These are phyloP conservation scores for Bergia puertoricense DNA, from an alignment of 92 coral and sea anemone species.

Conservation along the genomic window DNA sequence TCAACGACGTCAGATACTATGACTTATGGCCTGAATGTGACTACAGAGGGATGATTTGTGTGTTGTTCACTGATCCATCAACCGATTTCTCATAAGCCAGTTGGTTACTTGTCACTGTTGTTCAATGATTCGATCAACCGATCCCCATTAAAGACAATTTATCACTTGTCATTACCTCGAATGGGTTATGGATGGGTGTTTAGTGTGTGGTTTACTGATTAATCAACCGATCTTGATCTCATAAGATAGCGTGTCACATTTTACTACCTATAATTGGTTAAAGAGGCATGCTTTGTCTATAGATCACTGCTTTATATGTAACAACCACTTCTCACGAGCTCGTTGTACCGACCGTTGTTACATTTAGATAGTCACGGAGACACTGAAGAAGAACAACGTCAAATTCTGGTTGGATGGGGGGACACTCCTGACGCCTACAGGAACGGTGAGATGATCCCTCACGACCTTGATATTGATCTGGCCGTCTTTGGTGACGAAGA, in stretches of 20 bases:
- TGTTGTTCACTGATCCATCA: background rate
- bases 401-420: conserved; percentile 55
- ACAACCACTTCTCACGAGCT: background rate
- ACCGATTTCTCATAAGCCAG: background rate
- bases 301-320: background rate
- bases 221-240: too few relatives aligned
- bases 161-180: too few relatives aligned
- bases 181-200: too few relatives aligned
- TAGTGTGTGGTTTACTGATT: too few relatives aligned
- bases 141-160: too few relatives aligned
- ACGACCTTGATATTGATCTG: conserved; percentile 59
- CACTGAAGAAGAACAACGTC: conserved; percentile 16
- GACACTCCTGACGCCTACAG: conserved; percentile 60
- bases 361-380: conserved; percentile 26
- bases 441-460: conserved; percentile 53
- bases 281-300: background rate
- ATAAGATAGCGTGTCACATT: too few relatives aligned
- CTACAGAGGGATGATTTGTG: background rate
- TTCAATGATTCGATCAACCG: too few relatives aligned
- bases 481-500: conserved; percentile 55
- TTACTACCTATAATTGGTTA: too few relatives aligned
- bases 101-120: too few relatives aligned
- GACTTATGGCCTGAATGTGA: too few relatives aligned
- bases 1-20: too few relatives aligned
- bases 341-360: background rate